Percentiles rank a stretch among this genome's conserved stretches.
phyloP scores from a whole-genome alignment of 1,140 invertebrate species.

The Philaenus spumarius region DNA sequence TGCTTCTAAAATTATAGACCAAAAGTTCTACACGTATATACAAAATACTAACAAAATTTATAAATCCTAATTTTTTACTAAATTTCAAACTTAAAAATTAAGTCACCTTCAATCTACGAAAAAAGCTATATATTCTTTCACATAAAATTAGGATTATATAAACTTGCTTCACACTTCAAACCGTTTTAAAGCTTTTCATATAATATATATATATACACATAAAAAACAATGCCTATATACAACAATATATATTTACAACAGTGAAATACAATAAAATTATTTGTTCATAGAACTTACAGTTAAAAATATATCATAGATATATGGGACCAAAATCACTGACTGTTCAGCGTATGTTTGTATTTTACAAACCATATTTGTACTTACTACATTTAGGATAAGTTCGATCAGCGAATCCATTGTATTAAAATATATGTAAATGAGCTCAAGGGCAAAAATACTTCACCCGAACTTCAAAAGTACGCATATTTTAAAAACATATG shows the following conservation, averaged over 20 bases:
- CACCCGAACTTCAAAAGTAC: neutral
- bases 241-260: conserved; percentile 31
- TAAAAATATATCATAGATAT: conserved; percentile 93
- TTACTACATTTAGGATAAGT: too few species aligned
- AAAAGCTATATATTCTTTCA: neutral
- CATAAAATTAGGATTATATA: neutral
- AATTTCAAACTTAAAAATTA: too few species aligned
- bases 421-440: neutral
- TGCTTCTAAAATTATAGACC: too few species aligned
- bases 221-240: neutral
- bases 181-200: neutral
- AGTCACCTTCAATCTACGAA: neutral
- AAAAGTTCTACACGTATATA: too few species aligned
- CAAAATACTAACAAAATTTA: too few species aligned
- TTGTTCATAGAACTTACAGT: conserved; percentile 90
- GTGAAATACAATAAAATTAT: conserved; percentile 18
- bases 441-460: neutral
- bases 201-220: neutral
- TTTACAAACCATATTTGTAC: neutral
- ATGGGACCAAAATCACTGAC: conserved; percentile 70
- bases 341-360: conserved; percentile 39
- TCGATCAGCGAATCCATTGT: too few species aligned
- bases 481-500: neutral
- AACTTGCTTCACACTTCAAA: neutral
- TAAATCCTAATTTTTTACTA: too few species aligned